These are phyloP conservation scores for Pocillopora verrucosa DNA, from an alignment of 64 coral and sea anemone species.

Conservation along the genomic window DNA sequence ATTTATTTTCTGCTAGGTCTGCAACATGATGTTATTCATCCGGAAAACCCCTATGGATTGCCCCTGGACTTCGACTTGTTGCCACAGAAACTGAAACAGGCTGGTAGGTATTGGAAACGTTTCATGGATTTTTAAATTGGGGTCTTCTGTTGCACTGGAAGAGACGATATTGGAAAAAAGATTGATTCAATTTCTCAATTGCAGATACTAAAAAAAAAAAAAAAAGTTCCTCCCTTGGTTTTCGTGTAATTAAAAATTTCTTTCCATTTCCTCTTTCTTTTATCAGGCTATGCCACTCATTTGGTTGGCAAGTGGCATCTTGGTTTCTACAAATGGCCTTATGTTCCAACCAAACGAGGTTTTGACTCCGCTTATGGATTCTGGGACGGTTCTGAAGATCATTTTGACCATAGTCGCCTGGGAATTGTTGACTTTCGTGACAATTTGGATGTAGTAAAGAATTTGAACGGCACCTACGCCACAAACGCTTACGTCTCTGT, in stretches of 20 bases:
- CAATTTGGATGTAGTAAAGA: background rate
- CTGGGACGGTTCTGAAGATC: background rate
- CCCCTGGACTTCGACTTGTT: conserved; percentile 29
- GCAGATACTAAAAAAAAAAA: no score
- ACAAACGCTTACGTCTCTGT: conserved; percentile 7
- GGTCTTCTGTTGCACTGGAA: no score
- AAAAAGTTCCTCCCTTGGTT: no score
- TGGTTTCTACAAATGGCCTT: conserved; percentile 30
- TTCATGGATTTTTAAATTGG: background rate
- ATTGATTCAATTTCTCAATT: no score
- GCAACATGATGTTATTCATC: conserved; percentile 50
- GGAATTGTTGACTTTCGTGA: conserved; percentile 18
- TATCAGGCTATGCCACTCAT: conserved; percentile 15
- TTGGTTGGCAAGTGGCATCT: conserved; percentile 38
- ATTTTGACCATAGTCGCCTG: background rate
- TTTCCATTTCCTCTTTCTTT: background rate
- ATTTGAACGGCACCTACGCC: background rate
- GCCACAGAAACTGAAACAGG: conserved; percentile 46
- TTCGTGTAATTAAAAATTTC: no score
- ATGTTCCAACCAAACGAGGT: conserved; percentile 18
- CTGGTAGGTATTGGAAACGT: background rate
- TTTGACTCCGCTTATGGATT: conserved; percentile 25
- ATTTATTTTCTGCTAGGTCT: background rate
- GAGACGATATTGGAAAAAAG: no score
- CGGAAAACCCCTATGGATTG: conserved; percentile 26